Evolutionary conservation across 2,797 vertebrate species (phyloP).

Genomic region (Columba guinea): DNA sequence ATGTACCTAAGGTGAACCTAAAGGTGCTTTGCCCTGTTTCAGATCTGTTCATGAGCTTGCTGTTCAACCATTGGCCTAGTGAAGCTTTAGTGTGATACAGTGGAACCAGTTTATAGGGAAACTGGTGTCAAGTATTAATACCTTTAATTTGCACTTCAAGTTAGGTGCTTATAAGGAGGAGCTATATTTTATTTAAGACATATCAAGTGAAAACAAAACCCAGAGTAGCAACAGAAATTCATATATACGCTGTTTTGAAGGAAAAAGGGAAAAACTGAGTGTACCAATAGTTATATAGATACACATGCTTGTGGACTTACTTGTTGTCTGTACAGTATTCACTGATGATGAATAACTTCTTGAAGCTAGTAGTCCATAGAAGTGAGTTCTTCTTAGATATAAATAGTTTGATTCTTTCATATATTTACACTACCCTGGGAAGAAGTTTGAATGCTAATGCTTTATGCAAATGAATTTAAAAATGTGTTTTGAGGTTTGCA

Average conservation of each 20-base stretch:
- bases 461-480: background rate
- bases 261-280: background rate
- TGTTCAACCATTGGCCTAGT: background rate
- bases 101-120: background rate
- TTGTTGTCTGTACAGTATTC: background rate
- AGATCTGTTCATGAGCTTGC: background rate
- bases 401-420: background rate
- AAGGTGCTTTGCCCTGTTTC: background rate
- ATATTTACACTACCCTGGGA: fast-evolving
- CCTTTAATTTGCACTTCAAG: background rate
- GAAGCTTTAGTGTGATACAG: background rate
- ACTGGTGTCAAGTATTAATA: background rate
- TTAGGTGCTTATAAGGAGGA: background rate
- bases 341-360: background rate
- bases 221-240: background rate
- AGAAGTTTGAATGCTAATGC: background rate
- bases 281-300: background rate
- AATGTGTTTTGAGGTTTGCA: background rate
- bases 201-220: background rate
- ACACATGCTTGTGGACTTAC: background rate
- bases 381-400: background rate
- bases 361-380: background rate
- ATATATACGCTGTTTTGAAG: background rate
- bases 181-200: background rate
- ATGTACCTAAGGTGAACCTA: background rate